Conservation (phyloP, 2,797 vertebrate species). For the Myotis vivesi region DNA sequence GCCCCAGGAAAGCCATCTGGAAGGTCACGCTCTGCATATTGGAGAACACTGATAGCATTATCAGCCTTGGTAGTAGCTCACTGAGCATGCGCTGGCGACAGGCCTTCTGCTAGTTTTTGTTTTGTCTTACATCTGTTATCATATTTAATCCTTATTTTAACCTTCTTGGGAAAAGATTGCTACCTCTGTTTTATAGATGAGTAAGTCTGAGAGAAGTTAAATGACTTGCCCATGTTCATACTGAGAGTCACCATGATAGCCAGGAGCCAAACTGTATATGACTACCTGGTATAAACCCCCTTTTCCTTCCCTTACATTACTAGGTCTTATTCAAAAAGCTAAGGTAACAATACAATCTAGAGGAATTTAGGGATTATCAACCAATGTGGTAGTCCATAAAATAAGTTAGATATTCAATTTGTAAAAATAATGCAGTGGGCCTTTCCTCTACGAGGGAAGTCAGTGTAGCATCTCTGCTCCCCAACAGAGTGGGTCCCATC, state of each 20-base stretch:
- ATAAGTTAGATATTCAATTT: neutral
- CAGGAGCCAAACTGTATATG: neutral
- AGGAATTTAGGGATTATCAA: neutral
- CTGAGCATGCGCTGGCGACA: neutral
- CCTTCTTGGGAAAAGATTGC: neutral
- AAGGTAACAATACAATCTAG: conserved; percentile 8
- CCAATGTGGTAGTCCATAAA: neutral
- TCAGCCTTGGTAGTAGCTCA: neutral
- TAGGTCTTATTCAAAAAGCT: neutral
- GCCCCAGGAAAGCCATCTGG: neutral
- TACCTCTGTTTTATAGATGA: neutral
- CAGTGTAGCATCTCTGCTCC: neutral
- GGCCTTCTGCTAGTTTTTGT: neutral
- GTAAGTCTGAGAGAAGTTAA: neutral
- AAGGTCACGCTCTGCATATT: neutral
- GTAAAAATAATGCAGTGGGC: neutral
- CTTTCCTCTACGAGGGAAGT: neutral
- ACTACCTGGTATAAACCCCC: neutral
- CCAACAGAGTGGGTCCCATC: neutral
- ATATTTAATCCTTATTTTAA: neutral
- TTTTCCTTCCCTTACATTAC: neutral
- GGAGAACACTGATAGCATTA: neutral
- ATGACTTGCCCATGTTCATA: neutral
- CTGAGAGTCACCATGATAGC: neutral
- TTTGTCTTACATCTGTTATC: neutral